Evolutionary conservation across 2,797 vertebrate species (phyloP).

Genomic region (Pipistrellus nathusii): DNA sequence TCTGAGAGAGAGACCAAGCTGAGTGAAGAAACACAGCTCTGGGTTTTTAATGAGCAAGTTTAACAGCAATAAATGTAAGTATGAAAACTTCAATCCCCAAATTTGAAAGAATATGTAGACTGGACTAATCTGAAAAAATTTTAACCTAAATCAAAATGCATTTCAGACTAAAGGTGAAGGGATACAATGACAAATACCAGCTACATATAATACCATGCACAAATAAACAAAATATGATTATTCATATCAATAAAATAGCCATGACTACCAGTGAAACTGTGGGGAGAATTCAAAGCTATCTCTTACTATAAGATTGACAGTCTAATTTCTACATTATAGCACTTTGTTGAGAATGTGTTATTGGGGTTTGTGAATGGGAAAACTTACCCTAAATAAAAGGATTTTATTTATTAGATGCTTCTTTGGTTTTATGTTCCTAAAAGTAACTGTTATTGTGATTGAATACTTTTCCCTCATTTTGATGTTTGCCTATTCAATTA

Average conservation of each 20-base stretch:
- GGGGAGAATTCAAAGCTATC: neutral
- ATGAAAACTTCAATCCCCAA: slow-evolving; percentile 12
- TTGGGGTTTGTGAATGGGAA: slow-evolving; percentile 2
- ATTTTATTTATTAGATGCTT: slow-evolving; percentile 33
- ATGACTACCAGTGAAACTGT: neutral
- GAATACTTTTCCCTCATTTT: slow-evolving; percentile 15
- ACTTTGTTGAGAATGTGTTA: neutral
- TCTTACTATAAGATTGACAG: neutral
- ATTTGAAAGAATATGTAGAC: slow-evolving; percentile 47
- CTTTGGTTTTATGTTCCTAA: neutral
- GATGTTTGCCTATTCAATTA: slow-evolving; percentile 45
- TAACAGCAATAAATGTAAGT: slow-evolving; percentile 39
- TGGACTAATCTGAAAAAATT: neutral
- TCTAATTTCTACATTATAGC: neutral
- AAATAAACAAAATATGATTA: neutral
- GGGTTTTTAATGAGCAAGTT: slow-evolving; percentile 48
- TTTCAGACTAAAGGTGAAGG: neutral
- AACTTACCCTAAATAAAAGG: slow-evolving; percentile 1
- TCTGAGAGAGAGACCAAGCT: slow-evolving; percentile 32
- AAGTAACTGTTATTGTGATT: slow-evolving; percentile 2
- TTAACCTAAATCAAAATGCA: neutral
- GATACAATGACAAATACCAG: neutral
- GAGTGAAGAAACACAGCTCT: neutral
- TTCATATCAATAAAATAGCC: neutral
- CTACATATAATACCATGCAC: neutral